A percentile compares a stretch with the other conserved stretches of the same genome.
Conservation (phyloP, 2,797 vertebrate species). For the Glossophaga mutica region DNA sequence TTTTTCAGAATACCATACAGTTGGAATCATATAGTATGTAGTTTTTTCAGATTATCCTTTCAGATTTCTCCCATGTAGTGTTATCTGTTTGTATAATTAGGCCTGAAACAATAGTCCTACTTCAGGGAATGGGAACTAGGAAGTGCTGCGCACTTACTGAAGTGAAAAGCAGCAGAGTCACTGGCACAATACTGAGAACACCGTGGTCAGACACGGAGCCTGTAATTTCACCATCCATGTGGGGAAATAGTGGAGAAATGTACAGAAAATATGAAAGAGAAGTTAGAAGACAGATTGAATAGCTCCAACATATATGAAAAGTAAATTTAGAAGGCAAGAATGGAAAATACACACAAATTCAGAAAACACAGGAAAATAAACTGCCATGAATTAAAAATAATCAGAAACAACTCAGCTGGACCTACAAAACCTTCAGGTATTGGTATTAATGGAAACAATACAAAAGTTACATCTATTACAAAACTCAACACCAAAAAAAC, state of each 20-base stretch:
- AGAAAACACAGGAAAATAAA: background rate
- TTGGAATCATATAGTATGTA: background rate
- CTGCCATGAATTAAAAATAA: background rate
- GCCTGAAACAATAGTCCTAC: background rate
- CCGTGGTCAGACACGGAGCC: background rate
- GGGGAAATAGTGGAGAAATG: background rate
- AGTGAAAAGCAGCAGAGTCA: background rate
- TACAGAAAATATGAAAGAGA: background rate
- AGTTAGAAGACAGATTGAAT: background rate
- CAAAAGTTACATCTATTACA: background rate
- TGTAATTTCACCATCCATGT: background rate
- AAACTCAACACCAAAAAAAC: too few relatives aligned
- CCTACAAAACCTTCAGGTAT: background rate
- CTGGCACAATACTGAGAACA: background rate
- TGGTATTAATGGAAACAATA: background rate
- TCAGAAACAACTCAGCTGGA: background rate
- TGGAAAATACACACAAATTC: background rate
- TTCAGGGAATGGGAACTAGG: background rate
- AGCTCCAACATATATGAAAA: background rate
- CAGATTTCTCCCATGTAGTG: background rate
- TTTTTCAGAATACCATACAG: background rate
- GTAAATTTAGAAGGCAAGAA: background rate
- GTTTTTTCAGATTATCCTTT: background rate
- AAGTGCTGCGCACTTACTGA: background rate
- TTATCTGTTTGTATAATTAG: background rate